Percentiles rank a stretch among this genome's conserved stretches.
Conservation (phyloP, 2,888 invertebrate species). For the Lasioglossum figueresi region DNA sequence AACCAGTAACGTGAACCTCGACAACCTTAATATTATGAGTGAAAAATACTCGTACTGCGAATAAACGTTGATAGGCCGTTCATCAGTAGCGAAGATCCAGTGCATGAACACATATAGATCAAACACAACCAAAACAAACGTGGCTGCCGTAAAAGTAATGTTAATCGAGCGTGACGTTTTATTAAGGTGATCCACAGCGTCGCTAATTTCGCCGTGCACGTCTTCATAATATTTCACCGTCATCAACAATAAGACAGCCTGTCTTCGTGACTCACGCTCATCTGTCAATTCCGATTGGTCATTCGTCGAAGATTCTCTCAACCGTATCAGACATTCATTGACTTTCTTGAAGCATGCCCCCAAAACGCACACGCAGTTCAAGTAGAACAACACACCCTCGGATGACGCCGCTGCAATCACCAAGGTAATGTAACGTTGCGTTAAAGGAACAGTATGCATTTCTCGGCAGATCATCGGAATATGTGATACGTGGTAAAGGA, state of each 20-base stretch:
- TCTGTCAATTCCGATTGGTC: background rate
- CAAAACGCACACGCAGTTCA: background rate
- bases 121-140: background rate
- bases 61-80: background rate
- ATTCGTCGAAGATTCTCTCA: background rate
- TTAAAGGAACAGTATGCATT: too few relatives aligned
- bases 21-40: background rate
- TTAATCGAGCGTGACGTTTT: background rate
- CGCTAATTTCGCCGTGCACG: background rate
- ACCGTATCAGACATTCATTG: background rate
- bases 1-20: background rate
- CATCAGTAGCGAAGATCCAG: accelerated
- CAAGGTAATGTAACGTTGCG: background rate
- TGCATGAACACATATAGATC: background rate
- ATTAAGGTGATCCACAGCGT: background rate
- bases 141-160: background rate
- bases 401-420: accelerated
- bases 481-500: background rate
- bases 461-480: too few relatives aligned
- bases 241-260: background rate
- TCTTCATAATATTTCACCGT: background rate
- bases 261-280: background rate
- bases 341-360: background rate
- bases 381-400: background rate
- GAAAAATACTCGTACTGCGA: background rate